Conservation (phyloP, 2,797 vertebrate genomes). For the Tangara arthus region DNA sequence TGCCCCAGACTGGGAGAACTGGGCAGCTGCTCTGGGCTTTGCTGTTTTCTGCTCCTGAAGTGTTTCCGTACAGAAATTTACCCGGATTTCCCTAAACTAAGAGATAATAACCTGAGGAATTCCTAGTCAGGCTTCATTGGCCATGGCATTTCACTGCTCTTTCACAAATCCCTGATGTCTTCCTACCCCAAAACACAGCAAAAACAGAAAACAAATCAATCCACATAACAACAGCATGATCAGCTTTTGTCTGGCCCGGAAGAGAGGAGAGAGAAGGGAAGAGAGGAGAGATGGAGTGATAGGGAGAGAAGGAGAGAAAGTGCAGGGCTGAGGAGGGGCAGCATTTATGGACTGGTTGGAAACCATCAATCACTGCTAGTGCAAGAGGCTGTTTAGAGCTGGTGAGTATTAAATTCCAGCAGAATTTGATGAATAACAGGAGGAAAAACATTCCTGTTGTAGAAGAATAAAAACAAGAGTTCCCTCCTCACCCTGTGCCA, state of each 20-base stretch:
- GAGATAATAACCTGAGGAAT: slow-evolving; percentile 55
- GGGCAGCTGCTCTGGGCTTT: background rate
- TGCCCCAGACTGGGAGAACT: background rate
- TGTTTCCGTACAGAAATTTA: background rate
- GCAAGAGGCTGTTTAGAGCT: slow-evolving; percentile 50
- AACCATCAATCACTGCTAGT: slow-evolving; percentile 60
- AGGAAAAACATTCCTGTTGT: slow-evolving; percentile 59
- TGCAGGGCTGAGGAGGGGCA: slow-evolving; percentile 8
- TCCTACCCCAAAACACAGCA: slow-evolving; percentile 46
- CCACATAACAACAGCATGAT: slow-evolving; percentile 25
- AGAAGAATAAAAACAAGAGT: slow-evolving; percentile 23
- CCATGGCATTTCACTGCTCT: slow-evolving; percentile 60
- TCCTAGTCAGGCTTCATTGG: slow-evolving; percentile 56
- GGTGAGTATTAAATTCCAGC: slow-evolving; percentile 63
- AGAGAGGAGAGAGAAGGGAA: background rate
- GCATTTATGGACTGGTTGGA: slow-evolving; percentile 45
- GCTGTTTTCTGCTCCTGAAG: background rate
- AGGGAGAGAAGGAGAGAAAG: slow-evolving; percentile 24
- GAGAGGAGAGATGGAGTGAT: slow-evolving; percentile 22
- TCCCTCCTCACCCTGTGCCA: background rate
- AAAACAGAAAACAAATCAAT: slow-evolving; percentile 64
- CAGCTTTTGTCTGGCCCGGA: background rate
- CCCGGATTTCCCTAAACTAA: slow-evolving; percentile 24
- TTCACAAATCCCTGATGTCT: slow-evolving; percentile 43
- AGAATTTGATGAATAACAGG: slow-evolving; percentile 62